Evolutionary conservation across 2,113 vertebrate genomes (phyloP), one percentile per base, ranked within the genome.

Genomic region (Raja brachyura): DNA sequence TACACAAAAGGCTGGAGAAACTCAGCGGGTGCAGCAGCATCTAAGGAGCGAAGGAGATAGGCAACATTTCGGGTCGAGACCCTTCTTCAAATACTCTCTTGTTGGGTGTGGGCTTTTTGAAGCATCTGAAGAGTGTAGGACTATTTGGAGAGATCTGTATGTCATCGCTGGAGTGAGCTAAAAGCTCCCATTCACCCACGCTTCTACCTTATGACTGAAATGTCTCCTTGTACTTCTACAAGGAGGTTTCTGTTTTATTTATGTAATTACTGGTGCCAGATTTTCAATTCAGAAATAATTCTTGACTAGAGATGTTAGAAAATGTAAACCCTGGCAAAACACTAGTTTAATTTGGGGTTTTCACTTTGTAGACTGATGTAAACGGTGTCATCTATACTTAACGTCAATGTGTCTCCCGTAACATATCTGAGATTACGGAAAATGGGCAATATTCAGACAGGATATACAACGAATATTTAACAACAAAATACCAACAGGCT

Each of bases 41-140:
- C n/a, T n/a, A n/a, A n/a, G n/a, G n/a, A n/a, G n/a, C n/a, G n/a
- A n/a, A n/a, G n/a, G n/a, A n/a, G n/a, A n/a, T n/a, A n/a, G n/a
- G n/a, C n/a, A n/a, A n/a, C n/a, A n/a, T n/a, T n/a, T n/a, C n/a
- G n/a, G n/a, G n/a, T n/a, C n/a, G n/a, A n/a, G n/a, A n/a, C n/a
- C n/a, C n/a, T n/a, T n/a, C n/a, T n/a, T n/a, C n/a, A n/a, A n/a
- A n/a, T n/a, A n/a, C n/a, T n/a, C 4, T 73, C 81, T 20, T 39
- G 16, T 33, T 7, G 20, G 14, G 31, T n/a, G 13, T 33, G 25
- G 33, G 68, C 33, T 92, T 93, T 94, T 93, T 95, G 95, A 94
- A 93, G 95, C 94, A 95, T 95, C 96, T 95, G 95, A 95, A 97
- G 95, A 96, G 96, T 96, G 96, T 95, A 96, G 97, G 96, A 95